Percentiles rank a stretch among this genome's conserved stretches.
These are phyloP conservation scores for Euleptes europaea DNA, from an alignment of 2,113 vertebrate species.

Conservation along the genomic window DNA sequence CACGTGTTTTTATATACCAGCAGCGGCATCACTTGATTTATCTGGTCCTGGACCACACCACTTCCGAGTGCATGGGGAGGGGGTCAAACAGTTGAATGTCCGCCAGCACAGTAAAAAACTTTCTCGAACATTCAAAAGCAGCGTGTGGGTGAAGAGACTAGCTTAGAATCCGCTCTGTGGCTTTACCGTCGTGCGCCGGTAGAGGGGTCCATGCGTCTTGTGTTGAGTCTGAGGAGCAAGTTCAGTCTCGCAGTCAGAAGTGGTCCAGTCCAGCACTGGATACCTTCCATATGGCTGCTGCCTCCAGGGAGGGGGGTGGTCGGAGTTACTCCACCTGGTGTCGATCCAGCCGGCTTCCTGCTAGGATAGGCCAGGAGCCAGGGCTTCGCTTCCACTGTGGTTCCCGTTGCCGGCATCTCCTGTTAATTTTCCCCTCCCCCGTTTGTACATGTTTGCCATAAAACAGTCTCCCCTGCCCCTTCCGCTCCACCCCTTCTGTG, in stretches of 20 bases:
- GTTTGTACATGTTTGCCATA: neutral
- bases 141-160: too few species aligned
- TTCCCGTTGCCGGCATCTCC: neutral
- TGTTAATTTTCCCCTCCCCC: neutral
- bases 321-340: neutral
- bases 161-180: neutral
- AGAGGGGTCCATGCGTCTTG: neutral
- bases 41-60: neutral
- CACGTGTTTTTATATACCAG: neutral
- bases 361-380: neutral
- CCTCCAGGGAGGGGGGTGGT: too few species aligned
- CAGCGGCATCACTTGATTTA: neutral
- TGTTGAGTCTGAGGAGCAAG: neutral
- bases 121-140: neutral
- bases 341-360: neutral
- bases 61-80: too few species aligned
- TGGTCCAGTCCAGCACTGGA: neutral
- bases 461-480: neutral
- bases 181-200: neutral
- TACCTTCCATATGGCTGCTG: neutral
- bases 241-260: neutral
- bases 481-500: neutral
- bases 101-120: too few species aligned
- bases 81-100: too few species aligned
- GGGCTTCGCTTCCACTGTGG: neutral